A percentile compares a stretch with the other conserved stretches of the same genome.
phyloP scores from a whole-genome alignment of 2,797 vertebrate species.

The Mus spretus region DNA sequence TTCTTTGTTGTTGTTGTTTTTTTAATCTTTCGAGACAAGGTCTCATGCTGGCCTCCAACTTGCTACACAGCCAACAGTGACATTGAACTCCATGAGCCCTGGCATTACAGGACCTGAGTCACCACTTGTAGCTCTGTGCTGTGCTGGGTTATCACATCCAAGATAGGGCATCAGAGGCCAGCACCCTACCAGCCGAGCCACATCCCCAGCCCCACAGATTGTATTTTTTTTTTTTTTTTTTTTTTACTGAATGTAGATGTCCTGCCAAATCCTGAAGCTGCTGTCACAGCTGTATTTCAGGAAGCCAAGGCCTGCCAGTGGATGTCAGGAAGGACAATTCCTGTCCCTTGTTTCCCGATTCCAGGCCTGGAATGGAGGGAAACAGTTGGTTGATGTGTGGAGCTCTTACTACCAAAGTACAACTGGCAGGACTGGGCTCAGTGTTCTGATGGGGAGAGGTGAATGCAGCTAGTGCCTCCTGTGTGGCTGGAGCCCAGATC shows the following conservation, averaged over 20 bases:
- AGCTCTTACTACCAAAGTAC: neutral
- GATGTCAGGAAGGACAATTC: conserved; percentile 38
- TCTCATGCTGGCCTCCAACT: neutral
- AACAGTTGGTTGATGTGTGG: conserved; percentile 37
- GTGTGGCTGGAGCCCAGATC: neutral
- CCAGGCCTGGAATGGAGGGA: conserved; percentile 60
- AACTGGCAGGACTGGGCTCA: neutral
- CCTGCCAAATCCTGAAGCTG: conserved; percentile 46
- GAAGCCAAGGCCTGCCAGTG: conserved; percentile 61
- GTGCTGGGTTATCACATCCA: neutral
- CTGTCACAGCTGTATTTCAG: conserved; percentile 54
- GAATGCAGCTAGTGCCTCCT: neutral
- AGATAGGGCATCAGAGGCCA: neutral
- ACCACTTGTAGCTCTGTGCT: neutral
- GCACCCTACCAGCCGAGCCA: no score
- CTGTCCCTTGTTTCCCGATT: conserved; percentile 67
- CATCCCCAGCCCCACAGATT: neutral
- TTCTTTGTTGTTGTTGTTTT: neutral
- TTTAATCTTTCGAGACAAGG: neutral
- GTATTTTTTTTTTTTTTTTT: conserved; percentile 3
- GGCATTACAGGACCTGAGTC: neutral
- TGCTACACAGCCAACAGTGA: neutral
- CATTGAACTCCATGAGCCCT: neutral
- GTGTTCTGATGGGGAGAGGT: neutral
- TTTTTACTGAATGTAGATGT: neutral